A percentile compares a stretch with the other conserved stretches of the same genome.
Conservation (phyloP, 2,797 vertebrate genomes). For the Pelobates cultripes region DNA sequence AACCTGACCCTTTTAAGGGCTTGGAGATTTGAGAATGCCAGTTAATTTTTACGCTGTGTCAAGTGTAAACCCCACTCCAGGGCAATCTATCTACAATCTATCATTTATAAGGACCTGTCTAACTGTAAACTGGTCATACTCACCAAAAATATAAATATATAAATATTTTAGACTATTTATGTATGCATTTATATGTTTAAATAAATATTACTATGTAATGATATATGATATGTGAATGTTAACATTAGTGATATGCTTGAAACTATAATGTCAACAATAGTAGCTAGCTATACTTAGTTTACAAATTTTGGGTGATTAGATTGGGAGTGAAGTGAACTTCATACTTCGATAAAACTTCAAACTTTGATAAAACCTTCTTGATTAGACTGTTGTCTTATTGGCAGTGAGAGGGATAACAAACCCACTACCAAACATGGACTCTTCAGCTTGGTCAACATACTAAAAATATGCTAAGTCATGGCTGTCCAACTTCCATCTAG, state of each 20-base stretch:
- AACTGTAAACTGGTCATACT: neutral
- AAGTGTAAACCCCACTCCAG: neutral
- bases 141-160: constrained; percentile 42
- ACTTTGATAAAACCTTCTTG: too few relatives aligned
- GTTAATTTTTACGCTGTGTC: neutral
- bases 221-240: constrained; percentile 24
- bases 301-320: neutral
- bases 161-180: constrained; percentile 6
- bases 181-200: constrained; percentile 9
- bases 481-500: too few relatives aligned
- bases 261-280: neutral
- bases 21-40: neutral
- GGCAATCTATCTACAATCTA: neutral
- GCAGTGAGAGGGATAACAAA: too few relatives aligned
- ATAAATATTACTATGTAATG: constrained; percentile 23
- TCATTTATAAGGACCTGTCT: neutral
- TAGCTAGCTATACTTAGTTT: neutral
- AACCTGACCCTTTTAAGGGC: neutral
- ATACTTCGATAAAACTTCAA: too few relatives aligned
- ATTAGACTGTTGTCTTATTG: too few relatives aligned
- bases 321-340: neutral
- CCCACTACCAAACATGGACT: too few relatives aligned
- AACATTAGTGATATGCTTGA: neutral
- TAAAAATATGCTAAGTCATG: too few relatives aligned
- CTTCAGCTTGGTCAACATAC: too few relatives aligned